Conservation (phyloP, 2,797 vertebrate species). For the Glyptemys insculpta region DNA sequence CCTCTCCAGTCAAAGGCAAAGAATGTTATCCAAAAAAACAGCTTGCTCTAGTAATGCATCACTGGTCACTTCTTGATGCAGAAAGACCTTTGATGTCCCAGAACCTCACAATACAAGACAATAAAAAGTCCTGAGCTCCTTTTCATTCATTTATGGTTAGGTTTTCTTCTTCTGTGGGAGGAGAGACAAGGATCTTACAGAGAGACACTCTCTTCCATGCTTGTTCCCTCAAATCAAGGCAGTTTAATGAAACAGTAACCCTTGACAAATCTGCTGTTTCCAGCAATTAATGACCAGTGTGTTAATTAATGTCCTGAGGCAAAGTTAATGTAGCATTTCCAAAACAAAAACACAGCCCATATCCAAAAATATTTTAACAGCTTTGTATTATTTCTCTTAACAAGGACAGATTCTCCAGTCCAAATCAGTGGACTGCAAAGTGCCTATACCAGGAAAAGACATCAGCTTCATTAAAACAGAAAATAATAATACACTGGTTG, state of each 20-base stretch:
- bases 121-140: slow-evolving; percentile 7
- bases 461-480: slow-evolving; percentile 68
- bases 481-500: slow-evolving; percentile 61
- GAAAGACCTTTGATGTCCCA: neutral
- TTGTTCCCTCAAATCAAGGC: slow-evolving; percentile 67
- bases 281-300: slow-evolving; percentile 78
- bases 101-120: slow-evolving; percentile 10
- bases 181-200: slow-evolving; percentile 62
- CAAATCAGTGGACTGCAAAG: slow-evolving; percentile 71
- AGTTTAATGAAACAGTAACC: slow-evolving; percentile 75
- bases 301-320: slow-evolving; percentile 81
- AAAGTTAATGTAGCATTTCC: slow-evolving; percentile 74
- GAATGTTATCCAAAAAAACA: slow-evolving; percentile 12
- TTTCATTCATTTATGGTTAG: slow-evolving; percentile 30
- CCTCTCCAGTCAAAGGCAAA: slow-evolving; percentile 46
- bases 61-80: slow-evolving; percentile 22
- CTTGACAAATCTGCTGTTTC: slow-evolving; percentile 77
- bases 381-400: slow-evolving; percentile 74
- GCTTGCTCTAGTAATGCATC: slow-evolving; percentile 20
- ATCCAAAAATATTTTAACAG: slow-evolving; percentile 69
- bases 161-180: slow-evolving; percentile 25
- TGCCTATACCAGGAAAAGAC: slow-evolving; percentile 49
- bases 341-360: slow-evolving; percentile 66
- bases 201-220: slow-evolving; percentile 55
- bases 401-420: slow-evolving; percentile 60